Evolutionary conservation across 2,888 invertebrate species (phyloP).

Genomic region (Ferdinandea cuprea): DNA sequence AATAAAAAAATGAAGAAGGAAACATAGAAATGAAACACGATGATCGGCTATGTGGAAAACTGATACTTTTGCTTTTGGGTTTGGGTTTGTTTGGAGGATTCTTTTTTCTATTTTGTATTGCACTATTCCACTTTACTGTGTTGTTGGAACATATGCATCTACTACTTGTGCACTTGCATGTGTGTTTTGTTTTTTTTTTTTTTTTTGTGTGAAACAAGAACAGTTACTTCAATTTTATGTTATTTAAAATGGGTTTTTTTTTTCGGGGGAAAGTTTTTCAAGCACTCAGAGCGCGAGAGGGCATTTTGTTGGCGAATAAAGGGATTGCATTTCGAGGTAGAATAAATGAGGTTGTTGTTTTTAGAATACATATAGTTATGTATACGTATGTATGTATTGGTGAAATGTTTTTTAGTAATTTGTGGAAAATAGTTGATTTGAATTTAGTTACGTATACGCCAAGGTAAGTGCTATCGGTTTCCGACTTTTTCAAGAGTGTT

Average conservation of each 20-base stretch:
- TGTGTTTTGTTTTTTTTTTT: background rate
- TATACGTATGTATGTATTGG: background rate
- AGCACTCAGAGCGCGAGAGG: background rate
- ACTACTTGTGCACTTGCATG: background rate
- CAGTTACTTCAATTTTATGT: slow-evolving; percentile 21
- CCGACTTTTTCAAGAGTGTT: no score
- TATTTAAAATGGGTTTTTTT: slow-evolving; percentile 3
- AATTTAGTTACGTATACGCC: slow-evolving; percentile 2
- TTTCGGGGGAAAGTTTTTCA: background rate
- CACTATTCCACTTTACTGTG: slow-evolving; percentile 23
- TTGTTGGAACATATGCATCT: slow-evolving; percentile 15
- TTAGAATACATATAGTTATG: no score
- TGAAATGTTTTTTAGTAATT: background rate
- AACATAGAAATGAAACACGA: slow-evolving; percentile 27
- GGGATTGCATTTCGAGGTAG: background rate
- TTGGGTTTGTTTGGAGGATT: slow-evolving; percentile 21
- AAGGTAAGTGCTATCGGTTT: background rate
- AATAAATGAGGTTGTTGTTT: background rate
- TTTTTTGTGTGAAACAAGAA: background rate
- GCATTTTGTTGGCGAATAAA: no score
- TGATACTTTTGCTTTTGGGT: slow-evolving; percentile 23
- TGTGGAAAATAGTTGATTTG: background rate
- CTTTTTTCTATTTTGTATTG: background rate
- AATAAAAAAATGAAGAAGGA: background rate
- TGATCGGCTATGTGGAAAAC: slow-evolving; percentile 47